Evolutionary conservation across 2,797 vertebrate species (phyloP), one percentile per base, ranked within the genome.

Genomic region (Podarcis siculus): DNA sequence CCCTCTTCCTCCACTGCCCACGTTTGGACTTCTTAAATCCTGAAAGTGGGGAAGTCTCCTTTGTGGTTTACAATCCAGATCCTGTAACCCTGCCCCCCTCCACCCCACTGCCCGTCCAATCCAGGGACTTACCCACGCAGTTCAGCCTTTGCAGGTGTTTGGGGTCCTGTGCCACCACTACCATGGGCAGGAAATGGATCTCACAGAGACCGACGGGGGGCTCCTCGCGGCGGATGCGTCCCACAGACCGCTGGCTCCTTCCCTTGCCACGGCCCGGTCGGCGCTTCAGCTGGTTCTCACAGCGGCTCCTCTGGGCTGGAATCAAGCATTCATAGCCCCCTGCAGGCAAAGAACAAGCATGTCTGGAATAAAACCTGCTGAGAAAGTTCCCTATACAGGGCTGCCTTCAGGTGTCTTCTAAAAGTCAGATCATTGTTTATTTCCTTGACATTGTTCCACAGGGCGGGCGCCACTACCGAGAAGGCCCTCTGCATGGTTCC

Each of bases 101-200:
- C 19, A 2, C 35, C 5, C 1, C 1, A 8, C 8, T 8, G 12
- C 12, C 9, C 39, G 7, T 32, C 72, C 61, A 37, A 7, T 10
- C 35, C 58, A 30, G 35, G 55, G 27, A 96, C 97, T 86, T 87
- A 98, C 97, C 97, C 21, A 97, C 95, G n/a, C 89, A 86, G 89
- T 83, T 80, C 45, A 89, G 30, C 55, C 39, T 86, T 3, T 89
- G 89, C 66, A 66, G 73, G 17, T 64, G 80, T 66, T 79, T 89
- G 1, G 75, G 89, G 66, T 98, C 97, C 89, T 94, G 95, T 4
- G 95, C 95, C 35, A 94, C 95, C 1, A 97, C 95, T 90, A 98
- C 97, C 80, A 97, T 91, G 0, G 98, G 97, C 10, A 98, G 96
- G 90, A 98, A 98, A 92, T 98, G 97, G 84, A 98, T 97, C 89